Percentiles rank a stretch among this genome's conserved stretches.
phyloP scores from a whole-genome alignment of 2,888 invertebrate species.

The Ditula angustiorana region DNA sequence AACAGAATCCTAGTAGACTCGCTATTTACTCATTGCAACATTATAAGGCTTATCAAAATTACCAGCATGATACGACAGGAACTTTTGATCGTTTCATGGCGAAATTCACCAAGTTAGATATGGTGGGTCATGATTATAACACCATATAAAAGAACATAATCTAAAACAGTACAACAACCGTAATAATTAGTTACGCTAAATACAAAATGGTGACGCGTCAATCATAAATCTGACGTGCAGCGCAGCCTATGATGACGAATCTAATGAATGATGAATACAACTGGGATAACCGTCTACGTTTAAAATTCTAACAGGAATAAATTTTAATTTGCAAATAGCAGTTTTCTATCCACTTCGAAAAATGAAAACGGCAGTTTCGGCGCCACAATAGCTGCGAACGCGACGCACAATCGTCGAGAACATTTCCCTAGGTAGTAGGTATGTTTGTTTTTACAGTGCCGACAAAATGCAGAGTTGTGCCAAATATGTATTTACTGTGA shows the following conservation, averaged over 20 bases:
- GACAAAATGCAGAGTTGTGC: constrained; percentile 32
- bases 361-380: constrained; percentile 39
- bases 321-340: constrained; percentile 30
- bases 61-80: neutral
- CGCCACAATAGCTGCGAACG: constrained; percentile 47
- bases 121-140: too few species aligned
- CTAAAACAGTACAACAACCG: neutral
- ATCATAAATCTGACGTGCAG: neutral
- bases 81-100: neutral
- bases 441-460: constrained; percentile 19
- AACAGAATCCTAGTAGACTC: neutral
- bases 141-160: neutral
- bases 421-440: neutral
- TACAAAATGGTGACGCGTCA: neutral
- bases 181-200: neutral
- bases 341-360: constrained; percentile 20
- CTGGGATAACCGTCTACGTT: constrained; percentile 7
- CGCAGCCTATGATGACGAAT: neutral
- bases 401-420: constrained; percentile 41
- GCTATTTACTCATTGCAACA: neutral
- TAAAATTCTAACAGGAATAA: constrained; percentile 1
- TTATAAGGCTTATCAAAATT: neutral
- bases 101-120: neutral
- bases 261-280: neutral
- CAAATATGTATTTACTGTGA: constrained; percentile 20